A percentile compares a stretch with the other conserved stretches of the same genome.
Evolutionary conservation across 1,140 invertebrate species (phyloP).

Genomic region (Notospermus geniculatus): DNA sequence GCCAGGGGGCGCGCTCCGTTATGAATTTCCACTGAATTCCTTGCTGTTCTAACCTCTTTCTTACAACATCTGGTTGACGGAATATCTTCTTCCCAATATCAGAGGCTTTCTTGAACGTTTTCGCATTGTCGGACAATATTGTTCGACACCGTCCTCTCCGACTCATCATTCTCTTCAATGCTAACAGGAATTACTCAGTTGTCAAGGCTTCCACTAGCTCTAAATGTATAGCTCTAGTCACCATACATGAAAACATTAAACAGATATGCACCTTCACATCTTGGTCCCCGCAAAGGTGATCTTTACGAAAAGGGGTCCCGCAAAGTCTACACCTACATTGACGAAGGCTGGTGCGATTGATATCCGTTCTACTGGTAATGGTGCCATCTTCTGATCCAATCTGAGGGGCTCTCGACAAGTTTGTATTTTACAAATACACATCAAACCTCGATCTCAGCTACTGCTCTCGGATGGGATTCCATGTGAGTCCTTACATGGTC

Average conservation of each 20-base stretch:
- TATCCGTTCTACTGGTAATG: neutral
- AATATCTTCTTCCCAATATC: neutral
- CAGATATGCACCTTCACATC: neutral
- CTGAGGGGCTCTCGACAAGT: neutral
- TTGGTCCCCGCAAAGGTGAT: neutral
- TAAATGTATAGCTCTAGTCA: neutral
- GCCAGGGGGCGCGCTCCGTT: too few species aligned
- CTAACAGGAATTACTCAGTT: neutral
- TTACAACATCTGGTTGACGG: neutral
- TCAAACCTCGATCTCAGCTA: too few species aligned
- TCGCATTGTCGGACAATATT: slow-evolving; percentile 3
- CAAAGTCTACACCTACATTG: neutral
- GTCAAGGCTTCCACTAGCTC: slow-evolving; percentile 2
- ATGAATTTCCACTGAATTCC: too few species aligned
- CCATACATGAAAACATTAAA: slow-evolving; percentile 6
- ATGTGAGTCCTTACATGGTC: too few species aligned
- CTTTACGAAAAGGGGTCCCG: neutral
- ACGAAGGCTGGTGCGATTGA: neutral
- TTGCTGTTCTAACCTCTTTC: too few species aligned
- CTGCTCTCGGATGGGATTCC: too few species aligned
- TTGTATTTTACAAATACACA: too few species aligned
- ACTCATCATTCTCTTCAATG: slow-evolving; percentile 3
- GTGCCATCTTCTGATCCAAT: neutral
- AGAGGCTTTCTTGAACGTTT: slow-evolving; percentile 7
- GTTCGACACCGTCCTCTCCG: neutral